phyloP scores from a whole-genome alignment of 92 coral and sea anemone genomes.

The Zoanthus solanderi region DNA sequence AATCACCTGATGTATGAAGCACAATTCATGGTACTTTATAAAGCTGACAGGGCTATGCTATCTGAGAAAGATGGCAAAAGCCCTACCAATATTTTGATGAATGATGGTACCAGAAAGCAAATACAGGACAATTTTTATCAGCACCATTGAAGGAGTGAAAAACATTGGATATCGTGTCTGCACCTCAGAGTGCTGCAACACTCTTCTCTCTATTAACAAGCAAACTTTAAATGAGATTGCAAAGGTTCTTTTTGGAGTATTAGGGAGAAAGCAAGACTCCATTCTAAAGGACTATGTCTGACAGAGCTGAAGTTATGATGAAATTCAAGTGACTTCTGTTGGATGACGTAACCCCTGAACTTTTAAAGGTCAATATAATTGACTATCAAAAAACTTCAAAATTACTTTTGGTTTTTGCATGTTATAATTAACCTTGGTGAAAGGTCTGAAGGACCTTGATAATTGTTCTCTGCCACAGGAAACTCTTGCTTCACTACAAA shows the following conservation, averaged over 20 bases:
- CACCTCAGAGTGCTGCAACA: background rate
- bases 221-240: constrained; percentile 6
- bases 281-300: constrained; percentile 27
- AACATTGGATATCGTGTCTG: constrained; percentile 5
- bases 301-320: constrained; percentile 30
- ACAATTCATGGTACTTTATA: background rate
- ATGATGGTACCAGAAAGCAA: constrained; percentile 11
- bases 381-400: background rate
- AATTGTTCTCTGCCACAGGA: constrained; percentile 17
- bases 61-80: constrained; percentile 12
- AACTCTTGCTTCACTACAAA: constrained; percentile 8
- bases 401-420: constrained; percentile 14
- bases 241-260: constrained; percentile 8
- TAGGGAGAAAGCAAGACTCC: background rate
- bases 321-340: constrained; percentile 7
- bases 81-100: constrained; percentile 9
- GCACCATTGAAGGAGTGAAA: constrained; percentile 20
- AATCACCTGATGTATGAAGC: constrained; percentile 25
- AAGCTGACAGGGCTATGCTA: constrained; percentile 37
- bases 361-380: background rate
- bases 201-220: background rate
- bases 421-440: constrained; percentile 17
- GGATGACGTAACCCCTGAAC: background rate
- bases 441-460: constrained; percentile 5
- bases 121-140: constrained; percentile 1